Percentiles rank a stretch among this genome's conserved stretches.
Conservation (phyloP, 2,113 vertebrate genomes). For the Speoplatyrhinus poulsoni region DNA sequence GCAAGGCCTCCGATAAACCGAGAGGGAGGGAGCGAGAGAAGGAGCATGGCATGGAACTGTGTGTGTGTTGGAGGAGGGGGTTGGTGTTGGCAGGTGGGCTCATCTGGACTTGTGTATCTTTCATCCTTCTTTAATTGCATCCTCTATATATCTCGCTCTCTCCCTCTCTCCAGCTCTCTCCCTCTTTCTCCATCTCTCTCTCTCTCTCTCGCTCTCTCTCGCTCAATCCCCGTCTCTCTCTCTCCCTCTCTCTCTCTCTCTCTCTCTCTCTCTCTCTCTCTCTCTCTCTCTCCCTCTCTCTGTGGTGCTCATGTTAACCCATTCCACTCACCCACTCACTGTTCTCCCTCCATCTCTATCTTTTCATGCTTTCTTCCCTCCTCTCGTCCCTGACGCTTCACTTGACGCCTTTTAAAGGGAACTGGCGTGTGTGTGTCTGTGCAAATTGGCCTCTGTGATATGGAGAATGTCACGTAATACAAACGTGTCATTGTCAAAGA, state of each 20-base stretch:
- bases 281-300: conserved; percentile 17
- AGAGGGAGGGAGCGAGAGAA: conserved; percentile 15
- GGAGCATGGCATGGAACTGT: conserved; percentile 14
- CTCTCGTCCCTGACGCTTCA: neutral
- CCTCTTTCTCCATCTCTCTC: conserved; percentile 12
- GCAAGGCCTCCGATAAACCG: conserved; percentile 63
- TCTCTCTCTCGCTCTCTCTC: conserved; percentile 8
- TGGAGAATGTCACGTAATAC: no score
- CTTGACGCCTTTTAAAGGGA: neutral
- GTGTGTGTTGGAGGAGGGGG: conserved; percentile 4
- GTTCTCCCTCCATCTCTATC: neutral
- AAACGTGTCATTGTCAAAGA: no score
- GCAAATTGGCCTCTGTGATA: no score
- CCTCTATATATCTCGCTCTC: conserved; percentile 47
- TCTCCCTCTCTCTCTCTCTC: conserved; percentile 11
- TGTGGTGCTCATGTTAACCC: conserved; percentile 45
- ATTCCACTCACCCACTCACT: conserved; percentile 6
- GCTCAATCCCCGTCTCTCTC: conserved; percentile 28
- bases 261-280: neutral
- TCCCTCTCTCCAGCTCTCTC: conserved; percentile 17
- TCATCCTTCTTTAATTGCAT: conserved; percentile 8
- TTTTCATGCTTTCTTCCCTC: conserved; percentile 1
- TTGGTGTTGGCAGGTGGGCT: conserved; percentile 54
- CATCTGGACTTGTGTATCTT: conserved; percentile 52
- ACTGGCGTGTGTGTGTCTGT: neutral